phyloP scores from a whole-genome alignment of 1,140 invertebrate genomes.

The Acromyrmex echinatior region DNA sequence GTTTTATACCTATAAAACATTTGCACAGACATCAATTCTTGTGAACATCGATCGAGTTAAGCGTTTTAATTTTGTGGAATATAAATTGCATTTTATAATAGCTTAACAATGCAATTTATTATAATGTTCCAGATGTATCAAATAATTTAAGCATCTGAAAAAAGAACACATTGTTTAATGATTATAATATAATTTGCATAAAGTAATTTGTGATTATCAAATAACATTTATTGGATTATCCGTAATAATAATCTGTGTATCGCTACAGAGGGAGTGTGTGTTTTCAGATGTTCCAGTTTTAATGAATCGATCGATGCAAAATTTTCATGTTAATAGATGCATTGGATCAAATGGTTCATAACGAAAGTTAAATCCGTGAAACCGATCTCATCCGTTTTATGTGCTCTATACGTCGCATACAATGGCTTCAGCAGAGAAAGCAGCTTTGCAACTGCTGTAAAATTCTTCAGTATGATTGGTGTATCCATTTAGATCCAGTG shows the following conservation, averaged over 20 bases:
- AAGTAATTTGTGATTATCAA: not conserved
- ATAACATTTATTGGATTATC: constrained; percentile 31
- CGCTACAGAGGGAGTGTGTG: not conserved
- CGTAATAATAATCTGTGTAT: not conserved
- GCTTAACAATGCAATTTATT: constrained; percentile 15
- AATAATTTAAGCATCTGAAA: not conserved
- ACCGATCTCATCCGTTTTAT: constrained; percentile 19
- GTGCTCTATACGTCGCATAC: not conserved
- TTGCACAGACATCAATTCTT: not conserved
- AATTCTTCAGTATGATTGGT: too few relatives aligned
- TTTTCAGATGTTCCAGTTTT: not conserved
- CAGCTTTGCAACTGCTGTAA: too few relatives aligned
- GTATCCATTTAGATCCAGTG: too few relatives aligned
- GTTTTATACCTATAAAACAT: not conserved
- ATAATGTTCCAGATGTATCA: not conserved
- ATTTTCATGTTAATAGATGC: constrained; percentile 16
- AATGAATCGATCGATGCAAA: not conserved
- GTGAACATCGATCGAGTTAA: not conserved
- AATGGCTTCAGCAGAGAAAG: too few relatives aligned
- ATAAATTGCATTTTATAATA: not conserved
- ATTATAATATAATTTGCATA: not conserved
- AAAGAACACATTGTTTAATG: constrained; percentile 25
- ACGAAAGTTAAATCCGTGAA: constrained; percentile 4
- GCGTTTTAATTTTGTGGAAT: not conserved
- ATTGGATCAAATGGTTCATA: not conserved